Percentiles rank a stretch among this genome's conserved stretches.
Conservation (phyloP, 2,797 vertebrate species). For the Xiphophorus birchmanni region DNA sequence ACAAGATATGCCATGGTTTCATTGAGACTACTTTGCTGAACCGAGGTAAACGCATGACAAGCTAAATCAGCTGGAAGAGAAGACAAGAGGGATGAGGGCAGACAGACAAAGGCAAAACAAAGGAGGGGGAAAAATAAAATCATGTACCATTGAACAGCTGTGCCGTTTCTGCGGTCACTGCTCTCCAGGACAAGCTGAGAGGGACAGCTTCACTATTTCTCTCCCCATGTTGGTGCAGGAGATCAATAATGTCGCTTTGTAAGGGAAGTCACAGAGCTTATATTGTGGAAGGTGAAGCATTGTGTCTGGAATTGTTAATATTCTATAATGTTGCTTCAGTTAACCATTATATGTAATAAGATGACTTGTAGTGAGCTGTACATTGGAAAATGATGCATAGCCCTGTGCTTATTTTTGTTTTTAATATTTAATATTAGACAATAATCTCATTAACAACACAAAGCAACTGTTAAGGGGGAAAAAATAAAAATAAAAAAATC, state of each 20-base stretch:
- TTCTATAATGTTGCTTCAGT: neutral
- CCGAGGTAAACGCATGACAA: slow-evolving; percentile 5
- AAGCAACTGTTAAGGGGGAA: neutral
- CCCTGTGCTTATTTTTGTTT: neutral
- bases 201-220: slow-evolving; percentile 1
- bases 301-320: neutral
- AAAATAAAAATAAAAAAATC: too few relatives aligned
- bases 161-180: slow-evolving; percentile 6
- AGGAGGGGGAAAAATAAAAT: slow-evolving; percentile 2
- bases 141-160: neutral
- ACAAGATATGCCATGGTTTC: slow-evolving; percentile 2
- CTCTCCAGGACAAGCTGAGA: slow-evolving; percentile 1
- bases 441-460: neutral
- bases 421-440: neutral
- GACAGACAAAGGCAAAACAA: slow-evolving; percentile 15
- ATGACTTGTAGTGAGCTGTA: neutral
- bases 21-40: slow-evolving; percentile 17
- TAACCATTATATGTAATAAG: neutral
- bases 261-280: neutral
- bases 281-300: neutral
- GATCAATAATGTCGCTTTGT: slow-evolving; percentile 15
- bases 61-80: slow-evolving; percentile 18
- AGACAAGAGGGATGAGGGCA: slow-evolving; percentile 10
- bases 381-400: neutral
- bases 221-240: neutral